Percentiles rank a stretch among this genome's conserved stretches.
phyloP scores from a whole-genome alignment of 2,888 invertebrate genomes.

The Germaria angustata region DNA sequence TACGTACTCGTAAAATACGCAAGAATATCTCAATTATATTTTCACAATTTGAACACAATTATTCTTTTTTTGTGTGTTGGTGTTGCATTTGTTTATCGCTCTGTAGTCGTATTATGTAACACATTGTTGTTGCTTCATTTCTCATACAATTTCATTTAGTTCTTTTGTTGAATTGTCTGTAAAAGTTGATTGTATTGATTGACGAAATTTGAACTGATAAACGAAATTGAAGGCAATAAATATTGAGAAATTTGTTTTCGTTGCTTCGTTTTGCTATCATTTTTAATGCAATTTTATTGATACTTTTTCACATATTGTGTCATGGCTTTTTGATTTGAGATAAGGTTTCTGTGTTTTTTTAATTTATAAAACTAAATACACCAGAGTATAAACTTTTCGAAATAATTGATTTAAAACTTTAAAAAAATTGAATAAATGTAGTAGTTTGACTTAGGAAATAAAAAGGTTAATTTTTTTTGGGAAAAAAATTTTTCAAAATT shows the following conservation, averaged over 20 bases:
- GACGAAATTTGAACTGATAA: slow-evolving; percentile 61
- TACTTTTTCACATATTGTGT: slow-evolving; percentile 34
- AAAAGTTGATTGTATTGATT: slow-evolving; percentile 50
- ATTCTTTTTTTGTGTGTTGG: background rate
- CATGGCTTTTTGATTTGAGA: slow-evolving; percentile 27
- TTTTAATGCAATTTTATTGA: slow-evolving; percentile 11
- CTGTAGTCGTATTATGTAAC: slow-evolving; percentile 34
- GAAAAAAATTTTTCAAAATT: no score
- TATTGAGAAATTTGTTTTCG: slow-evolving; percentile 29
- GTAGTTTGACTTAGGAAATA: no score
- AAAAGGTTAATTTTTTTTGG: no score
- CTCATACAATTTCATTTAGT: slow-evolving; percentile 13
- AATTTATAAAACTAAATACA: background rate
- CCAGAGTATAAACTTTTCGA: background rate
- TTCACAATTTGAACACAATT: background rate
- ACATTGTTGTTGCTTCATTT: slow-evolving; percentile 15
- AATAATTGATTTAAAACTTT: background rate
- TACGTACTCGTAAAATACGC: background rate
- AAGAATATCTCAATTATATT: background rate
- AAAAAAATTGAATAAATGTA: no score
- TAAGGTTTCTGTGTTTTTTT: slow-evolving; percentile 8
- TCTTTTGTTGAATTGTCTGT: background rate
- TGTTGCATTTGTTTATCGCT: background rate
- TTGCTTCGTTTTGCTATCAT: slow-evolving; percentile 18
- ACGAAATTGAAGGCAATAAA: slow-evolving; percentile 44